Conservation (phyloP, 2,113 vertebrate genomes). For the Xyliphius kryptos region DNA sequence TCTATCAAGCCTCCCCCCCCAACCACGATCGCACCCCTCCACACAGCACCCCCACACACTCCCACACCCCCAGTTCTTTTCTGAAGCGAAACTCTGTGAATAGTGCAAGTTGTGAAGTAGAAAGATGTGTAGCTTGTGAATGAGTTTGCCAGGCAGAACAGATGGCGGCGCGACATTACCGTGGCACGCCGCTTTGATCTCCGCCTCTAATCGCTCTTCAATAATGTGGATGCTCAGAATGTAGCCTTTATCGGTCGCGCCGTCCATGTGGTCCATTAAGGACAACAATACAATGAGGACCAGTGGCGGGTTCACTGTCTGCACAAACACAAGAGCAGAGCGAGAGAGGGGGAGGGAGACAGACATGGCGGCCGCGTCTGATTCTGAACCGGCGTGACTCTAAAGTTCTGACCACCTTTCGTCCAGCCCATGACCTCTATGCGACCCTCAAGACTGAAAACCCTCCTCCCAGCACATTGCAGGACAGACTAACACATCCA, state of each 20-base stretch:
- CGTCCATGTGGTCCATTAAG: neutral
- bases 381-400: no score
- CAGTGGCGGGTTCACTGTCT: neutral
- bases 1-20: no score
- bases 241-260: neutral
- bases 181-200: neutral
- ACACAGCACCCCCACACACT: no score
- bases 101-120: neutral
- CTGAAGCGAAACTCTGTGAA: neutral
- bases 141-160: neutral
- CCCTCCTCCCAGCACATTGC: no score
- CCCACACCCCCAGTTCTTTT: neutral
- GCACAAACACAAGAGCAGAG: constrained; percentile 50
- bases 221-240: neutral
- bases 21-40: no score
- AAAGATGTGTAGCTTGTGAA: neutral
- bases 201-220: neutral
- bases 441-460: no score
- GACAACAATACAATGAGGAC: no score
- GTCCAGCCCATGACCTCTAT: no score
- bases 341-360: constrained; percentile 39
- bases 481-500: no score
- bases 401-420: no score
- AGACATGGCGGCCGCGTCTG: neutral
- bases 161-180: neutral